Conservation (phyloP, 2,888 invertebrate species). For the Phengaris arion region DNA sequence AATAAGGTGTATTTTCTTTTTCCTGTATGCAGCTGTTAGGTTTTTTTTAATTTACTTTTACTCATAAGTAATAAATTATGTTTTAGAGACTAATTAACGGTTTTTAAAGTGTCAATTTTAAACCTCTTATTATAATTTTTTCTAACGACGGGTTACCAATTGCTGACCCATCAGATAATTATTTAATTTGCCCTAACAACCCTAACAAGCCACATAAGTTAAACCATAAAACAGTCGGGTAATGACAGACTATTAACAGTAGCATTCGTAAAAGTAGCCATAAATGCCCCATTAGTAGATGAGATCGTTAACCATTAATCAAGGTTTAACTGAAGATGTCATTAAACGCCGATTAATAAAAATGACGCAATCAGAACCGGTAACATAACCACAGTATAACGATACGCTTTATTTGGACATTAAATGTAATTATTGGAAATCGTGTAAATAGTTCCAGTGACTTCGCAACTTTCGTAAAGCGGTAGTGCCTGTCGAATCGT, state of each 20-base stretch:
- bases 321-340: conserved; percentile 8
- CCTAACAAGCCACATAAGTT: neutral
- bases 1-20: neutral
- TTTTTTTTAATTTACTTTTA: neutral
- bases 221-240: neutral
- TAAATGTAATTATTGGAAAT: conserved; percentile 1
- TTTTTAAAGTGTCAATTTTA: too few species aligned
- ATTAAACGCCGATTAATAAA: conserved; percentile 11
- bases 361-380: neutral
- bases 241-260: neutral
- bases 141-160: neutral
- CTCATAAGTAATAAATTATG: too few species aligned
- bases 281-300: conserved; percentile 4
- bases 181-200: neutral
- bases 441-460: neutral
- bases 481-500: too few species aligned
- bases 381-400: neutral
- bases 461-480: neutral
- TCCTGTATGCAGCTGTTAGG: neutral
- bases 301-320: conserved; percentile 2
- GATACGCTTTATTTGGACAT: neutral
- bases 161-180: neutral
- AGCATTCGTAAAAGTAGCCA: conserved; percentile 8
- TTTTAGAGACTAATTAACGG: too few species aligned
- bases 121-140: too few species aligned